Evolutionary conservation across 2,797 vertebrate species (phyloP).

Genomic region (Denticeps clupeoides): DNA sequence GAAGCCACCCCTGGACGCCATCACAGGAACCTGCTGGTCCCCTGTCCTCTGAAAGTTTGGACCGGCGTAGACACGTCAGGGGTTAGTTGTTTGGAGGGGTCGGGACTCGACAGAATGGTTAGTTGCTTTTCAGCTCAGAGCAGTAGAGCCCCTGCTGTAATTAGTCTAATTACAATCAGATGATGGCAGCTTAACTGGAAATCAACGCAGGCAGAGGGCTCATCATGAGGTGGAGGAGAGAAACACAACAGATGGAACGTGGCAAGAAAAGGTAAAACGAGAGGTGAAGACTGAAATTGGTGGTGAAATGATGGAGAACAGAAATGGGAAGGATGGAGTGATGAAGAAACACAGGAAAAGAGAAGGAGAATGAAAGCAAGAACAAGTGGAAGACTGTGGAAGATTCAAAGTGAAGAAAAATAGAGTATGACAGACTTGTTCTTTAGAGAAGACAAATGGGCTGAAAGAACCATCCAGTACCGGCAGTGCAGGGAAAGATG

Average conservation of each 20-base stretch:
- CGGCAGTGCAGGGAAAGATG: background rate
- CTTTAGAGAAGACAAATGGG: too few relatives aligned
- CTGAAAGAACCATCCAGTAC: background rate
- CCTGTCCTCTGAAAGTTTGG: too few relatives aligned
- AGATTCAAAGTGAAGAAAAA: constrained; percentile 22
- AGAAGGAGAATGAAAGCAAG: too few relatives aligned
- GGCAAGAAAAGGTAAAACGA: background rate
- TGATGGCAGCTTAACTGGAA: constrained; percentile 63
- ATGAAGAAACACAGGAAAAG: too few relatives aligned
- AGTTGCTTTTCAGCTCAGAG: too few relatives aligned
- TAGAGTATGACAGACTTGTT: background rate
- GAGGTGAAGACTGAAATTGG: constrained; percentile 17
- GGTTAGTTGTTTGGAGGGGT: too few relatives aligned
- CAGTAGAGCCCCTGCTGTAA: constrained; percentile 50
- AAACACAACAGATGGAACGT: background rate
- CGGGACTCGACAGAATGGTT: too few relatives aligned
- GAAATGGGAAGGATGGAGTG: too few relatives aligned
- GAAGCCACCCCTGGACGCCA: too few relatives aligned
- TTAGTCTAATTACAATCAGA: constrained; percentile 65
- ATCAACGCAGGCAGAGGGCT: constrained; percentile 47
- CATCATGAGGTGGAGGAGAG: too few relatives aligned
- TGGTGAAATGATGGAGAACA: constrained; percentile 24
- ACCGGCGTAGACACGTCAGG: too few relatives aligned
- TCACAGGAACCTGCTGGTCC: too few relatives aligned
- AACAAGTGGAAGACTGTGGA: constrained; percentile 20